These are phyloP conservation scores for Rhabdomys pumilio DNA, from an alignment of 2,797 vertebrate genomes.

Conservation along the genomic window DNA sequence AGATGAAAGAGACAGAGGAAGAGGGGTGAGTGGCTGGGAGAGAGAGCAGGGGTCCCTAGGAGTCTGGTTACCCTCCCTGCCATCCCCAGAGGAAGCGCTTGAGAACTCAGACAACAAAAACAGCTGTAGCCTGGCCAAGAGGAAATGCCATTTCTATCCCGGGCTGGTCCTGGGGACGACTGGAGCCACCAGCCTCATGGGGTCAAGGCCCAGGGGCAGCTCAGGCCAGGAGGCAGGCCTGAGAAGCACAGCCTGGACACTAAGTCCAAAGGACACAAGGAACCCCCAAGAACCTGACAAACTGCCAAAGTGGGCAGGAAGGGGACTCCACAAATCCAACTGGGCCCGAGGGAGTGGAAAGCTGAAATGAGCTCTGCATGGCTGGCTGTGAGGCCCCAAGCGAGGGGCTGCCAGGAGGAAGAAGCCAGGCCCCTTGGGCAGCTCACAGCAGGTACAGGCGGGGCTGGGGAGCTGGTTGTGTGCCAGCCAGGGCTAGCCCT, in stretches of 20 bases:
- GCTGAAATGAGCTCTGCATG: not conserved
- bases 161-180: constrained; percentile 79
- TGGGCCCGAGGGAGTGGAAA: not conserved
- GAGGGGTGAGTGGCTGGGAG: constrained; percentile 76
- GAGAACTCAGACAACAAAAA: constrained; percentile 75
- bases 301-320: not conserved
- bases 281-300: not conserved
- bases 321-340: not conserved
- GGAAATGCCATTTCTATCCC: constrained; percentile 80
- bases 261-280: constrained; percentile 31
- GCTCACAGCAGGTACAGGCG: constrained; percentile 75
- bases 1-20: constrained; percentile 81
- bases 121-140: constrained; percentile 69
- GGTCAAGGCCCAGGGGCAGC: constrained; percentile 71
- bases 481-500: constrained; percentile 7
- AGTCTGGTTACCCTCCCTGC: constrained; percentile 79
- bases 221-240: constrained; percentile 65
- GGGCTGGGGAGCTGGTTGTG: constrained; percentile 49
- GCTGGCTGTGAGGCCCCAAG: not conserved
- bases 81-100: constrained; percentile 73
- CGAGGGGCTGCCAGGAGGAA: constrained; percentile 45
- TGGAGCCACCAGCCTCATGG: constrained; percentile 81
- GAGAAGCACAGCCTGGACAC: constrained; percentile 10
- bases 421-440: constrained; percentile 47
- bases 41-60: constrained; percentile 69